Evolutionary conservation across 2,113 vertebrate genomes (phyloP), one percentile per base, ranked within the genome.

Genomic region (Stigmatopora argus): DNA sequence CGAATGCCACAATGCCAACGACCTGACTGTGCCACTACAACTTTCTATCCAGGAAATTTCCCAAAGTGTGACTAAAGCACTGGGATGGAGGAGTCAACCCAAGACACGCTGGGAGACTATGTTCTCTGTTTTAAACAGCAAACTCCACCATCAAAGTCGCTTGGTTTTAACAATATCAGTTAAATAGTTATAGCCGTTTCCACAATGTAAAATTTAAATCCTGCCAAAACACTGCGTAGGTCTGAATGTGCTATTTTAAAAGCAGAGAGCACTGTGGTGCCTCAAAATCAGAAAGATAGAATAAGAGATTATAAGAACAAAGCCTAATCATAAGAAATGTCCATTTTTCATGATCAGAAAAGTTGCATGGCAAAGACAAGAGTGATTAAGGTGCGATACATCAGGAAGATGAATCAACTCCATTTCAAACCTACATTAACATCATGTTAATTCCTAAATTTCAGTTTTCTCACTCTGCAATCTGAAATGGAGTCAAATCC

Each of bases 131-230:
- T 21, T 8, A 21, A 21, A 21, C 8, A 21, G 51, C n/a, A 53
- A n/a, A 53, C 9, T 41, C 38, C 9, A 41, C 38, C 38, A 41
- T 31, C 26, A 41, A 41, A 8, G 57, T 19, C 57, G 38, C n/a
- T 60, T 41, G 35, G 35, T 19, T 41, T 60, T 9, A 55, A 64
- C 87, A 88, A 90, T 85, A 78, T 88, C 71, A 87, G 87, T 81
- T 81, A 67, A 71, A 78, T 59, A 79, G 60, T 75, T 81, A 73
- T 66, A 62, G 64, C 35, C 38, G 72, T 69, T 9, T 67, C 41
- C 10, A 31, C 64, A 67, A 74, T 70, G 68, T 66, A 71, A 51
- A 34, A 64, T 64, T 67, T 74, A 60, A 47, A 56, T 71, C 35
- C 66, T 47, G 69, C 59, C 26, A 71, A 66, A 68, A 61, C 66